Conservation (phyloP, 2,113 vertebrate genomes). For the Urocolius indicus region DNA sequence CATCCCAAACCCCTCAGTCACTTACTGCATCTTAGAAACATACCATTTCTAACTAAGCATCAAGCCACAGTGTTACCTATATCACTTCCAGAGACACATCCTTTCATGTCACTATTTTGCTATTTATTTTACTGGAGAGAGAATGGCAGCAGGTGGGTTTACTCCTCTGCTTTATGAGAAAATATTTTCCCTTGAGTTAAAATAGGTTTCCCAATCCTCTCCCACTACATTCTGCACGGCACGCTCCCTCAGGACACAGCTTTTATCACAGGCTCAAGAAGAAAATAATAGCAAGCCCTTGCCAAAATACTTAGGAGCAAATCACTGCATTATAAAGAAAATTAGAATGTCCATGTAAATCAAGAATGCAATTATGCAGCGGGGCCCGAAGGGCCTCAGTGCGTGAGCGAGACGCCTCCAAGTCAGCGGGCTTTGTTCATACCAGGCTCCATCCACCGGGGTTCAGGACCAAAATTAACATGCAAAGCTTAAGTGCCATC, state of each 20-base stretch:
- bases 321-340: constrained; percentile 20
- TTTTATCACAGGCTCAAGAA: constrained; percentile 13
- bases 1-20: background rate
- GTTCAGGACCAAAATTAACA: constrained; percentile 23
- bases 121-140: background rate
- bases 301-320: constrained; percentile 38
- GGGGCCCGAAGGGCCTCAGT: background rate
- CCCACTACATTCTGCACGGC: background rate
- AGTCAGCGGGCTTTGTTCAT: background rate
- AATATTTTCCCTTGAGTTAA: background rate
- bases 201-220: background rate
- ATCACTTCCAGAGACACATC: background rate
- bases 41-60: background rate
- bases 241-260: background rate
- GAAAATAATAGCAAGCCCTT: constrained; percentile 19
- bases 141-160: background rate
- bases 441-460: background rate
- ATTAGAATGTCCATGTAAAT: constrained; percentile 36
- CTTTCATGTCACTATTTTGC: background rate
- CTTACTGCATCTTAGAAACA: fast-evolving
- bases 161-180: background rate
- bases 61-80: background rate
- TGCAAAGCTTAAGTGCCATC: constrained; percentile 21
- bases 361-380: background rate
- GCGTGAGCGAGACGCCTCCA: background rate